Conservation (phyloP, 53 echinoderm and acorn worm genomes). For the Paelopatides confundens region DNA sequence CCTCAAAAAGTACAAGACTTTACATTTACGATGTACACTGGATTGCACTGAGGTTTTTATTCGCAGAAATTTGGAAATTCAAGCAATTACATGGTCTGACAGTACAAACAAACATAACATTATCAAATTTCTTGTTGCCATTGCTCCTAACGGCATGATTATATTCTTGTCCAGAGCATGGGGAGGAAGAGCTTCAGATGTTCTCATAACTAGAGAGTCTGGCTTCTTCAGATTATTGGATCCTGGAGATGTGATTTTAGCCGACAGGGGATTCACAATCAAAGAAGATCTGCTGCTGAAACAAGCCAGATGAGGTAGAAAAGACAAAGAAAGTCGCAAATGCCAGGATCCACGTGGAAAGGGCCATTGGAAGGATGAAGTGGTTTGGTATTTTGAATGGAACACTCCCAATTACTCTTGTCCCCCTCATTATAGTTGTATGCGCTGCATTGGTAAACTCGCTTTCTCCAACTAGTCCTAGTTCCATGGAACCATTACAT, state of each 20-base stretch:
- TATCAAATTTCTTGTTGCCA: slow-evolving; percentile 64
- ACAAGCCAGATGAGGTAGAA: slow-evolving; percentile 34
- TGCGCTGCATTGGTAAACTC: slow-evolving; percentile 67
- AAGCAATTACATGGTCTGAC: slow-evolving; percentile 78
- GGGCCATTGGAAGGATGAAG: too few species aligned
- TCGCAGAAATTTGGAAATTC: slow-evolving; percentile 29
- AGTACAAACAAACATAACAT: slow-evolving; percentile 81
- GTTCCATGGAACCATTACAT: too few species aligned
- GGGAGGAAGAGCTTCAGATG: slow-evolving; percentile 77
- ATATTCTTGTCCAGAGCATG: slow-evolving; percentile 70
- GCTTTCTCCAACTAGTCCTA: too few species aligned
- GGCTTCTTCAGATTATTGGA: slow-evolving; percentile 67
- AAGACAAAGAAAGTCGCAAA: slow-evolving; percentile 69
- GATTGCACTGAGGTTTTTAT: slow-evolving; percentile 85
- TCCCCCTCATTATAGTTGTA: slow-evolving; percentile 46
- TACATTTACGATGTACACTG: slow-evolving; percentile 51
- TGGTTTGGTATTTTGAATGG: slow-evolving; percentile 60
- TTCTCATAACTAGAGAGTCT: slow-evolving; percentile 51
- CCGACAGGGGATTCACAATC: too few species aligned
- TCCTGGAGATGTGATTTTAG: slow-evolving; percentile 61
- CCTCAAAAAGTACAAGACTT: too few species aligned
- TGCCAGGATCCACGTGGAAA: slow-evolving; percentile 62
- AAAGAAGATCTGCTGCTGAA: slow-evolving; percentile 38
- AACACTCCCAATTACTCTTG: slow-evolving; percentile 41
- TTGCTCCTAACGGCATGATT: slow-evolving; percentile 72